phyloP scores from a whole-genome alignment of 2,797 vertebrate species.

The Hipposideros larvatus region DNA sequence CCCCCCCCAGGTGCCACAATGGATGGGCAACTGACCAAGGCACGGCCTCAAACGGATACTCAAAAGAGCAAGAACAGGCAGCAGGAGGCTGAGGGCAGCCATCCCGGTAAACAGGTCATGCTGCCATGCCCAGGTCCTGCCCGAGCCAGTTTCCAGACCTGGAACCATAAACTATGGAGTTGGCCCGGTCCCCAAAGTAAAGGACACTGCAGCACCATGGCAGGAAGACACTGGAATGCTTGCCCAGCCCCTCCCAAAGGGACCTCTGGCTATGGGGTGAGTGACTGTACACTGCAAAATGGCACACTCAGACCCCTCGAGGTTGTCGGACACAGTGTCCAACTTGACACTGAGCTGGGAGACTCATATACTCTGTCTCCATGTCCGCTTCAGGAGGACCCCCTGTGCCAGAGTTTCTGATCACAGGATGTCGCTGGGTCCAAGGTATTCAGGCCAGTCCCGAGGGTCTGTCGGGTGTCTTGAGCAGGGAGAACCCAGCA shows the following conservation, averaged over 20 bases:
- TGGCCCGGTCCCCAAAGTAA: not conserved
- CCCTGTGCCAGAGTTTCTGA: not conserved
- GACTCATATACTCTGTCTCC: not conserved
- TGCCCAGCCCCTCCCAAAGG: not conserved
- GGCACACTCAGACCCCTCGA: not conserved
- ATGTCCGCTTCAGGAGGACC: not conserved
- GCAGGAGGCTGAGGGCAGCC: not conserved
- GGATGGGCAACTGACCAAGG: not conserved
- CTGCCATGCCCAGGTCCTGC: not conserved
- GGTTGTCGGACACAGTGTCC: not conserved
- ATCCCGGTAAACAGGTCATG: not conserved
- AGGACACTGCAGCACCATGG: not conserved
- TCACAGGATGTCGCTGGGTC: not conserved
- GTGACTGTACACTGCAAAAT: not conserved
- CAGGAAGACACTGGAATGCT: not conserved
- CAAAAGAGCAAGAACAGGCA: not conserved
- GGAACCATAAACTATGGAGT: too few relatives aligned
- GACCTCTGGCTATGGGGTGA: not conserved
- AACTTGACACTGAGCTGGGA: not conserved
- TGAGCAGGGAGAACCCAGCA: not conserved
- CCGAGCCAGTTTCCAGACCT: not conserved
- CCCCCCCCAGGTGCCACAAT: too few relatives aligned
- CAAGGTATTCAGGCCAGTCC: not conserved
- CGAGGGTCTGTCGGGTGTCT: not conserved
- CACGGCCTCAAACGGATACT: not conserved